phyloP scores from a whole-genome alignment of 2,113 vertebrate genomes.

The Platysternon megacephalum region DNA sequence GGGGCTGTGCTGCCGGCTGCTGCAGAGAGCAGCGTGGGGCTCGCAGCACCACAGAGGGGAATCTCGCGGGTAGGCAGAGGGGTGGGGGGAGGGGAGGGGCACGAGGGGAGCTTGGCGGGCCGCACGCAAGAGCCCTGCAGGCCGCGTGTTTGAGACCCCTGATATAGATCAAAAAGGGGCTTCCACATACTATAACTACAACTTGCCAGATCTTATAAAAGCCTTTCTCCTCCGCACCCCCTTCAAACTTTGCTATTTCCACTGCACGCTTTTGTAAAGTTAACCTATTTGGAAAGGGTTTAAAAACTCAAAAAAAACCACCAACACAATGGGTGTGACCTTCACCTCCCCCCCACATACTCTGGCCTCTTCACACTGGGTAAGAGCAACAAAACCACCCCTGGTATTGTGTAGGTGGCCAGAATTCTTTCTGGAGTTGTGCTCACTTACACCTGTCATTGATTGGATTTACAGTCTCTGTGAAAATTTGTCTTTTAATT shows the following conservation, averaged over 20 bases:
- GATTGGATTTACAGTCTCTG: background rate
- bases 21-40: no score
- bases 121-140: no score
- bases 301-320: background rate
- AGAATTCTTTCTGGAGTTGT: background rate
- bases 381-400: background rate
- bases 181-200: background rate
- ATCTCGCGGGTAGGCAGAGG: no score
- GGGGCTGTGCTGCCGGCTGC: no score
- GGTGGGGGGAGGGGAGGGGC: no score
- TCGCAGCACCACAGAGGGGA: no score
- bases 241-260: background rate
- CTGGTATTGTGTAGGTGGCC: background rate
- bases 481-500: background rate
- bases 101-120: no score
- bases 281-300: background rate
- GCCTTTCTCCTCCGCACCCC: background rate
- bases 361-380: background rate
- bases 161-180: background rate
- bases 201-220: background rate
- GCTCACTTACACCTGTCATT: background rate
- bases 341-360: background rate
- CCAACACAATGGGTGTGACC: background rate
- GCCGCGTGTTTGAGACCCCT: no score
- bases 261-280: background rate